These are phyloP conservation scores for Drosophila neotestacea DNA, from an alignment of 2,888 invertebrate species.

Conservation along the genomic window DNA sequence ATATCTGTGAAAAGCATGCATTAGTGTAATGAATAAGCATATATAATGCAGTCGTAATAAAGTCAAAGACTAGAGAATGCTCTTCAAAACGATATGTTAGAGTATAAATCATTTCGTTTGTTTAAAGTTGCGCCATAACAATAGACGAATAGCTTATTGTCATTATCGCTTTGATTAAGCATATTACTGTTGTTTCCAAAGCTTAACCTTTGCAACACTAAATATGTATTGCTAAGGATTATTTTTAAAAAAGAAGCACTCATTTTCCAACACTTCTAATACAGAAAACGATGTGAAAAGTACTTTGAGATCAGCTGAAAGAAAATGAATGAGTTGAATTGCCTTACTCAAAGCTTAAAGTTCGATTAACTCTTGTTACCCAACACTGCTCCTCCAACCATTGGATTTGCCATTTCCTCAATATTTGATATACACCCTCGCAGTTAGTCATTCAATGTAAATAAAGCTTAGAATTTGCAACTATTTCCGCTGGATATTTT, in stretches of 20 bases:
- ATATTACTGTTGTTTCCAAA: too few species aligned
- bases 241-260: too few species aligned
- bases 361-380: neutral
- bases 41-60: neutral
- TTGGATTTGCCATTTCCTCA: neutral
- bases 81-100: neutral
- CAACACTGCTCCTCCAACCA: neutral
- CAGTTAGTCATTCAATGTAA: constrained; percentile 36
- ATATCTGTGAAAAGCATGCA: constrained; percentile 8
- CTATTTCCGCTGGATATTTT: constrained; percentile 42
- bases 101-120: neutral
- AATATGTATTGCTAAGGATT: too few species aligned
- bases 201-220: too few species aligned
- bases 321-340: neutral
- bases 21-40: constrained; percentile 40
- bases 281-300: too few species aligned
- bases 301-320: too few species aligned
- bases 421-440: constrained; percentile 2
- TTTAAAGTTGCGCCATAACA: neutral
- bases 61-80: neutral
- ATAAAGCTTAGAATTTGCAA: constrained; percentile 67
- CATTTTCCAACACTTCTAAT: too few species aligned
- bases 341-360: neutral
- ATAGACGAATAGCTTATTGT: too few species aligned
- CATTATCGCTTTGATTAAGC: too few species aligned